Base-by-base conservation (phyloP, 2,888 invertebrate species). In the Kuschelorhynchus macadamiae region DNA sequence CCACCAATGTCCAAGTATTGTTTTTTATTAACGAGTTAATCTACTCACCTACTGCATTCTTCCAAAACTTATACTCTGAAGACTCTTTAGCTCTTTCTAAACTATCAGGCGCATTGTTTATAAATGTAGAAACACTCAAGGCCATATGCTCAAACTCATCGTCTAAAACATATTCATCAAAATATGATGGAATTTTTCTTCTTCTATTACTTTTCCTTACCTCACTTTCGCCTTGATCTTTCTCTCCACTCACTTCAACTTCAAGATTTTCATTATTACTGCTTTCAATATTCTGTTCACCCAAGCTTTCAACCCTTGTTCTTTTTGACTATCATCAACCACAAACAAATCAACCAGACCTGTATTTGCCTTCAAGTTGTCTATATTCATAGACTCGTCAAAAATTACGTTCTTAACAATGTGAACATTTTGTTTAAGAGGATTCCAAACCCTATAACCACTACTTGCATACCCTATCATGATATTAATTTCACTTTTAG, bases 381-480 rank as follows among this genome's bases (percentile, higher is more conserved):
- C 63, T 44, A 63, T 67, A 39, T 56, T 56, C 46, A 32, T 61
- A 7, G 20, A 14, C 36, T 66, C 76, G 18, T 78, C 56, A 72
- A 59, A 65, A 33, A 66, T 56, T 41, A 70, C 57, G 21, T 70
- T 44, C 32, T 57, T 61, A 36, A 33, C 70, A 16, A 36, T 57
- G n/a, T 39, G 25, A 11, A 70, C 76, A 41, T 77, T 77, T 66
- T 74, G 70, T 72, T 59, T 67, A 71, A 77, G 74, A 32, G 73
- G 60, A 68, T 79, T 74, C 74, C 74, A 80, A 46, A 80, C 71
- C 72, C 77, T 78, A 73, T 81, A 80, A 9, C 78, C 79, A 71
- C 78, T 80, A 46, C 39, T 21, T 2, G 62, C 20, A 21, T 65
- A 65, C 8, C 65, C 65, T 50, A 65, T 50, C 65, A 65, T 50